Percentiles rank a stretch among this genome's conserved stretches.
Conservation (phyloP, 2,888 invertebrate species). For the Dolomedes plantarius region DNA sequence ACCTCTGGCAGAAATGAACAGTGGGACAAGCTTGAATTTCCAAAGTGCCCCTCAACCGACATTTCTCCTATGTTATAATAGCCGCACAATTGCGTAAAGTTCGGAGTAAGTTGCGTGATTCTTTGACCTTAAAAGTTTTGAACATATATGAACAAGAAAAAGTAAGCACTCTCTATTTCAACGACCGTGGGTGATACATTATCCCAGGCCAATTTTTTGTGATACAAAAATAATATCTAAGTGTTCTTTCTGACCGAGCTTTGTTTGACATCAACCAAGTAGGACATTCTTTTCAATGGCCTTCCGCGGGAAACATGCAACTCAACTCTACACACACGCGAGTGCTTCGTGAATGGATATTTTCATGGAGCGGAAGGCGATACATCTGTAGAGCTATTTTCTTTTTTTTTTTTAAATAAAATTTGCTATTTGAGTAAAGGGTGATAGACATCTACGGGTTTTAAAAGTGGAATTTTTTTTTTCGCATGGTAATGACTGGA, state of each 20-base stretch:
- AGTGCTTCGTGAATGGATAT: slow-evolving; percentile 30
- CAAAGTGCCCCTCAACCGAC: too few species aligned
- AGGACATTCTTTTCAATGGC: slow-evolving; percentile 42
- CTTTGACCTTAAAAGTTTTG: background rate
- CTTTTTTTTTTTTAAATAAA: too few species aligned
- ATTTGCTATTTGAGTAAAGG: too few species aligned
- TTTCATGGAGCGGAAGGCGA: background rate
- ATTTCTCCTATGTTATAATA: too few species aligned
- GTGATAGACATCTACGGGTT: too few species aligned
- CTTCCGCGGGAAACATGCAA: slow-evolving; percentile 61
- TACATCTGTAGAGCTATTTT: background rate
- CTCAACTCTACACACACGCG: slow-evolving; percentile 34
- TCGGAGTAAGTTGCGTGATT: slow-evolving; percentile 14
- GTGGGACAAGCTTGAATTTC: too few species aligned
- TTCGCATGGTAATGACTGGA: too few species aligned
- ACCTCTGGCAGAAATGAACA: too few species aligned
- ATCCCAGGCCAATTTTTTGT: background rate
- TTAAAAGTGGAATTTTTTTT: too few species aligned
- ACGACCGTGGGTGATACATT: background rate
- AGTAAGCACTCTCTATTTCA: background rate
- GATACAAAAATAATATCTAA: background rate
- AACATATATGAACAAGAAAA: background rate
- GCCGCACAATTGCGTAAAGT: slow-evolving; percentile 7
- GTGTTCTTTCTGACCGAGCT: background rate
- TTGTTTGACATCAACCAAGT: slow-evolving; percentile 47